Base-by-base conservation (phyloP, 2,888 invertebrate genomes). In the Netelia inedita region DNA sequence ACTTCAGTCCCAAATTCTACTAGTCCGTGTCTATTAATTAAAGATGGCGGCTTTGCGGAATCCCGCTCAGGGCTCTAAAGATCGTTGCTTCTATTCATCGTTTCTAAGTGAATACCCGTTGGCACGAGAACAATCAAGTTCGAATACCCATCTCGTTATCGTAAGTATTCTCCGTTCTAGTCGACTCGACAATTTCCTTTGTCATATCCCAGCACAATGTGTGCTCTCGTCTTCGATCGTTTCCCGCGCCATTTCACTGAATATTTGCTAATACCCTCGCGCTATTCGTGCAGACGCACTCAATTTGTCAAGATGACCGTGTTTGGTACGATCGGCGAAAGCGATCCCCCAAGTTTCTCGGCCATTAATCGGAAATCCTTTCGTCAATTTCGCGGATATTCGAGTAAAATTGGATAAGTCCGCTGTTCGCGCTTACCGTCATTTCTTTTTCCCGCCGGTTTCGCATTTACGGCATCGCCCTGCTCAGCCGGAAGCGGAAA, bases 381-480 rank as follows among this genome's bases (percentile, higher is more conserved):
- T 53, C 78, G 3, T 46, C 14, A 11, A 2, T 35, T 19, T 19
- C 14, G n/a, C 74, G 80, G 74, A 81, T 61, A 74, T 74, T 61
- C 59, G 53, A 69, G 55, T n/a, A 53, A 74, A 81, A 81, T 81
- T 74, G 41, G 23, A 81, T 81, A 74, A 81, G 6, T 81, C 61
- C 69, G 35, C 46, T 53, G 1, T 69, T 9, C 11, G 10, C 11
- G 41, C 11, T 79, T 43, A 41, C 43, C 65, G 1, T 55, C 21
- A 10, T 19, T 11, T 59, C 21, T 9, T 11, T 11, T 21, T 21
- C 59, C 9, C 35, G 23, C 19, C 11, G 46, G 41, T 21, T 3
- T 41, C 35, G 10, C 16, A 72, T 59, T 50, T 59, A 14, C 50
- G 11, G 35, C 53, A 1, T 19, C 3, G 8, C 59, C 16, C n/a